These are phyloP conservation scores for Panonychus citri DNA, from an alignment of 1,140 invertebrate genomes.

Conservation along the genomic window DNA sequence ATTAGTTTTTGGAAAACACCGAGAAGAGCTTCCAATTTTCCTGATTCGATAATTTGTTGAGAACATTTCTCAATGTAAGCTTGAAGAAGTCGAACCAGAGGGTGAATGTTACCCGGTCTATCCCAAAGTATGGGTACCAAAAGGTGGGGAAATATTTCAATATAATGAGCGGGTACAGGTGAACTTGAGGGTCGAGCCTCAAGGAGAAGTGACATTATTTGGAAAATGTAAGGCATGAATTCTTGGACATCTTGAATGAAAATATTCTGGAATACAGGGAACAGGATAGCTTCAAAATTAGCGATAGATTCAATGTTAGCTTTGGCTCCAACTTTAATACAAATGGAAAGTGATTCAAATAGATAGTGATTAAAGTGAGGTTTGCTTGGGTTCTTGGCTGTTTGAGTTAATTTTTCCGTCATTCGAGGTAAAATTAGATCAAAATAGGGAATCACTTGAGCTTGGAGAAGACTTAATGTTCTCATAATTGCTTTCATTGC, in stretches of 20 bases:
- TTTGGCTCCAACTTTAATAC: slow-evolving; percentile 63
- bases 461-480: slow-evolving; percentile 53
- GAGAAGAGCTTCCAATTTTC: slow-evolving; percentile 42
- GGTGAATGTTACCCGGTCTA: slow-evolving; percentile 66
- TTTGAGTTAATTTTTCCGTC: slow-evolving; percentile 50
- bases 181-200: slow-evolving; percentile 37
- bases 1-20: slow-evolving; percentile 92
- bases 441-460: slow-evolving; percentile 50
- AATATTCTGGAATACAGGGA: slow-evolving; percentile 78
- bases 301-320: slow-evolving; percentile 46
- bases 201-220: slow-evolving; percentile 74
- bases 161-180: slow-evolving; percentile 50
- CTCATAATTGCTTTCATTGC: slow-evolving; percentile 91
- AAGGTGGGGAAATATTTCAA: slow-evolving; percentile 64
- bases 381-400: slow-evolving; percentile 79
- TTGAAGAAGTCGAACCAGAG: slow-evolving; percentile 62
- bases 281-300: slow-evolving; percentile 72
- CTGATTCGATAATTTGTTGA: slow-evolving; percentile 39
- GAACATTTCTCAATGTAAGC: slow-evolving; percentile 54
- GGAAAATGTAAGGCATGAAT: slow-evolving; percentile 92
- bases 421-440: slow-evolving; percentile 52
- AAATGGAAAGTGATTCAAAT: slow-evolving; percentile 73
- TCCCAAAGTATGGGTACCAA: slow-evolving; percentile 74
- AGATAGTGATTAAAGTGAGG: slow-evolving; percentile 95
- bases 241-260: slow-evolving; percentile 82